These are phyloP conservation scores for Ptychoptera contaminata DNA, from an alignment of 2,888 invertebrate genomes.

Conservation along the genomic window DNA sequence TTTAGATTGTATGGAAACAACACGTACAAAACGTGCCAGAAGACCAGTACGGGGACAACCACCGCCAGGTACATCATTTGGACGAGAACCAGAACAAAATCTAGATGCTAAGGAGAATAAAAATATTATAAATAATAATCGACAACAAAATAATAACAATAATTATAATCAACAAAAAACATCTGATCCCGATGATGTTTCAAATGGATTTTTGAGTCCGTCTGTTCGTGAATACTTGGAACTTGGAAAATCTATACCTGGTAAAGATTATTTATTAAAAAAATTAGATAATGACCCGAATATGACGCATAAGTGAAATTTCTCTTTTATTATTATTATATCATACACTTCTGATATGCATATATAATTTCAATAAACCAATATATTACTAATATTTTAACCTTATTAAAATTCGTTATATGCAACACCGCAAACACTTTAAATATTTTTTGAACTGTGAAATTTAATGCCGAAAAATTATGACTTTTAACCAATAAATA, in stretches of 20 bases:
- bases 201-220: constrained; percentile 65
- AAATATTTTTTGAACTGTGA: too few species aligned
- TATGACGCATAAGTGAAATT: too few species aligned
- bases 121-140: too few species aligned
- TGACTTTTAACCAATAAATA: too few species aligned
- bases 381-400: not conserved
- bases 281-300: too few species aligned
- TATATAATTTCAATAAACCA: too few species aligned
- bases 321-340: too few species aligned
- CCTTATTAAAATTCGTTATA: too few species aligned
- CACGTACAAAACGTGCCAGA: constrained; percentile 43
- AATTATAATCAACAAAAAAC: too few species aligned
- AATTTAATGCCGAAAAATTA: too few species aligned
- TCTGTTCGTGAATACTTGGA: constrained; percentile 75
- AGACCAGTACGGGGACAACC: constrained; percentile 47
- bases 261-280: constrained; percentile 33
- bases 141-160: constrained; percentile 30
- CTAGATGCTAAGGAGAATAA: constrained; percentile 21
- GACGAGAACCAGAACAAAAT: constrained; percentile 32
- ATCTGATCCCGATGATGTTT: constrained; percentile 36
- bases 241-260: constrained; percentile 77
- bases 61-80: constrained; percentile 31
- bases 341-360: too few species aligned
- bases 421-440: too few species aligned
- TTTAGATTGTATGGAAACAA: constrained; percentile 42